phyloP scores from a whole-genome alignment of 2,797 vertebrate species.

The Sus cebifrons region DNA sequence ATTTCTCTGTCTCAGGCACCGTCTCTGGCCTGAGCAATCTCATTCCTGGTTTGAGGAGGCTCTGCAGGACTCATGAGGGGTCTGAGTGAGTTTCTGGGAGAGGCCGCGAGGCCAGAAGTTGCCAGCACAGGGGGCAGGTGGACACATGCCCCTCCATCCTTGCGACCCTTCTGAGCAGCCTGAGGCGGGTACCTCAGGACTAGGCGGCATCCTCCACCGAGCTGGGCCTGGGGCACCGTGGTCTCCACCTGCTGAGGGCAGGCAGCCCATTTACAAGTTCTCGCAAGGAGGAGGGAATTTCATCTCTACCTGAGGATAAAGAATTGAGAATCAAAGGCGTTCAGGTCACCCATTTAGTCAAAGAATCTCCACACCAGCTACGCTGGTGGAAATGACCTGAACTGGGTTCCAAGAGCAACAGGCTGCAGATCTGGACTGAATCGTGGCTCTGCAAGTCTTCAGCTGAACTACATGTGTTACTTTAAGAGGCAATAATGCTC shows the following conservation, averaged over 20 bases:
- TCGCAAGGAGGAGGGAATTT: neutral
- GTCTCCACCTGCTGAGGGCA: neutral
- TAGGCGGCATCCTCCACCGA: neutral
- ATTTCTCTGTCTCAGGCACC: neutral
- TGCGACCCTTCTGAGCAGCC: neutral
- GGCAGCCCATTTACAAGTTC: neutral
- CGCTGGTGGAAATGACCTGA: neutral
- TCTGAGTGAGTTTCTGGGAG: neutral
- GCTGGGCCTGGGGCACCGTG: neutral
- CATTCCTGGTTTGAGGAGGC: neutral
- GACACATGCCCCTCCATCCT: neutral
- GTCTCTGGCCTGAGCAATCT: neutral
- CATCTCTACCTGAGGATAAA: neutral
- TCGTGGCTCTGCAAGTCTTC: neutral
- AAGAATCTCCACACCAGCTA: accelerated
- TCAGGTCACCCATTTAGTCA: neutral
- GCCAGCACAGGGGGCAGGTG: neutral
- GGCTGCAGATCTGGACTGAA: neutral
- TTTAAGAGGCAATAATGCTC: neutral
- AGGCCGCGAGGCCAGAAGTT: neutral
- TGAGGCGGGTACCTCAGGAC: neutral
- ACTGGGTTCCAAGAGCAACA: neutral
- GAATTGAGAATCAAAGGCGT: neutral
- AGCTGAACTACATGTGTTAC: neutral
- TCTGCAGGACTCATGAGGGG: neutral